Evolutionary conservation across 37 sponge, comb jelly and placozoan species (phyloP).

Genomic region (Tethya wilhelma): DNA sequence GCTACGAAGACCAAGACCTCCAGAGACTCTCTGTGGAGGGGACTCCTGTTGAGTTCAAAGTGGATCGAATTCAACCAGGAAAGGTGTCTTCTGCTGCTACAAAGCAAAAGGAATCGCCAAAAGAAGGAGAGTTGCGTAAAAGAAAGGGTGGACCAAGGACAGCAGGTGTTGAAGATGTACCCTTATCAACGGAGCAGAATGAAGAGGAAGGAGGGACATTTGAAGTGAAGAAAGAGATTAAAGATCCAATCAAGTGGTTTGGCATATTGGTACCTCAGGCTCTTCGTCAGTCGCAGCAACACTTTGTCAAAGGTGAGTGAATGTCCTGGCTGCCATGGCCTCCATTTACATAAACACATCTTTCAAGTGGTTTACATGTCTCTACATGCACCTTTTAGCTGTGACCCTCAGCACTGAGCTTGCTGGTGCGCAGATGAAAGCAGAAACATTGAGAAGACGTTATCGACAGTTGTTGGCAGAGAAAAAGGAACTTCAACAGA

Average conservation of each 20-base stretch:
- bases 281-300: slow-evolving; percentile 60
- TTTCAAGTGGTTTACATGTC: too few relatives aligned
- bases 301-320: slow-evolving; percentile 72
- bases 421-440: slow-evolving; percentile 27
- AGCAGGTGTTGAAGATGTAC: slow-evolving; percentile 27
- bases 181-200: background rate
- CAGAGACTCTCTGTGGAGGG: background rate
- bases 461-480: slow-evolving; percentile 18
- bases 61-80: slow-evolving; percentile 14
- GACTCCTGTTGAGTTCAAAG: background rate
- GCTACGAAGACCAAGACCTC: background rate
- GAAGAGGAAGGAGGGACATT: background rate
- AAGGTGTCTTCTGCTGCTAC: background rate
- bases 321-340: too few relatives aligned
- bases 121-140: slow-evolving; percentile 5
- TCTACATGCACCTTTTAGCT: too few relatives aligned
- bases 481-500: slow-evolving; percentile 8
- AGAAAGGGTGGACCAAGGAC: background rate
- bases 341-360: too few relatives aligned
- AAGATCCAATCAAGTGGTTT: slow-evolving; percentile 85
- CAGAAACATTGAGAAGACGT: slow-evolving; percentile 23
- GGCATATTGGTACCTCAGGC: slow-evolving; percentile 69
- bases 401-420: slow-evolving; percentile 9
- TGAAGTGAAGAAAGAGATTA: background rate
- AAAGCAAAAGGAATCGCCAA: background rate